Base-by-base conservation (phyloP, 2,888 invertebrate genomes). In the Aproaerema taeniolella region DNA sequence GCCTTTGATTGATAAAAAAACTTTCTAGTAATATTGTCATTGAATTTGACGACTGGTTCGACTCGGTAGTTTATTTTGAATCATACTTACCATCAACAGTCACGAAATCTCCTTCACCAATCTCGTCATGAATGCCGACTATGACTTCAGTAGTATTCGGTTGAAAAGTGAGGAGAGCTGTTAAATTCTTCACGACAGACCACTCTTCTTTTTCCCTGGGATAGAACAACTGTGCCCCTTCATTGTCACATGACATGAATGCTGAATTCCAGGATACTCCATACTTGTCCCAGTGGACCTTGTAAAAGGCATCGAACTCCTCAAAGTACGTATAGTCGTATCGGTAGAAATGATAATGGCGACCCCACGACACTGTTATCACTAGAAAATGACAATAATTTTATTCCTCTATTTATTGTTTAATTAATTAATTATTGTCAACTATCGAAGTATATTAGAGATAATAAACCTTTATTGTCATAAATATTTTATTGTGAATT, bases 41-140 rank as follows among this genome's bases (percentile, higher is more conserved):
- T n/a, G n/a, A n/a, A n/a, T n/a, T n/a, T n/a, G n/a, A n/a, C n/a
- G n/a, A n/a, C n/a, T n/a, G n/a, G n/a, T n/a, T n/a, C n/a, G n/a
- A n/a, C n/a, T n/a, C n/a, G n/a, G n/a, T n/a, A n/a, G n/a, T n/a
- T n/a, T n/a, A n/a, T n/a, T n/a, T n/a, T n/a, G n/a, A n/a, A n/a
- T n/a, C n/a, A n/a, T 4, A 39, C 53, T 49, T 55, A 73, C 73
- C 73, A 38, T 72, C 62, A 34, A 67, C 49, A n/a, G 68, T 68
- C 2, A 70, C 49, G 30, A 62, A 70, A 34, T 70, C 60, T 15
- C 67, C 67, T 16, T 16, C 12, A 1, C 53, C 45, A 37, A 58
- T 66, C 33, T 62, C 56, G 33, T 69, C 59, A 11, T 63, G 65
- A 4, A 65, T 48, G 1, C 69, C 72, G 4, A 70, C 55, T 17